Evolutionary conservation across 1,140 invertebrate genomes (phyloP), one percentile per base, ranked within the genome.

Genomic region (Lepidurus packardi): DNA sequence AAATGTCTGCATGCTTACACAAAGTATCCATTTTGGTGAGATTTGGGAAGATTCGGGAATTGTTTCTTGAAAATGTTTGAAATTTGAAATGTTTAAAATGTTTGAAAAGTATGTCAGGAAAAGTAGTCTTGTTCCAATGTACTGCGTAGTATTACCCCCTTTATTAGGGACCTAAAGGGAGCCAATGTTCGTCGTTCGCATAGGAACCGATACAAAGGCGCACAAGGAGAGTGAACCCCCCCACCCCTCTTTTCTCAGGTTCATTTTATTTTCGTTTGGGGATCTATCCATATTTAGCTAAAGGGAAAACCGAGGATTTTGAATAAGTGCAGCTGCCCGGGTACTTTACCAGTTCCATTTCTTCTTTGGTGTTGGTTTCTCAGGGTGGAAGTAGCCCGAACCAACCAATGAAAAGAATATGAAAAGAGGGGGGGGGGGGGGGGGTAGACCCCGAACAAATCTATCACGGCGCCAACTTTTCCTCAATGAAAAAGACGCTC

Each of bases 311-410:
- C 53, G 53, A 21, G 2, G 16, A 65, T 65, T 65, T 65, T 65
- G 53, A 65, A 65, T 65, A 65, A 65, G 53, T 65, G 53, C 53
- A 65, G 53, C 53, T 65, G 53, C 53, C 53, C 21, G 53, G 53
- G 53, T 65, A 21, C 53, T 65, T 65, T 65, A 65, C 53, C 1
- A n/a, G 53, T 65, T 21, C 53, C 21, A 65, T 65, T 65, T 65
- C 53, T 65, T 21, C 53, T 65, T 65, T 65, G 53, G 6, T n/a
- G 53, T 4, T 34, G 34, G 34, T 34, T 34, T 34, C 34, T 34
- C 34, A 34, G 6, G 53, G 7, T 21, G 53, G 53, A n/a, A 65
- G 16, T 65, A 65, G 21, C 16, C 16, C 4, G 53, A n/a, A n/a
- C 53, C 13, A 65, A 65, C 53, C 53, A 65, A 13, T 21, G 21